phyloP scores from a whole-genome alignment of 2,888 invertebrate genomes.

The Heliconius aoede region DNA sequence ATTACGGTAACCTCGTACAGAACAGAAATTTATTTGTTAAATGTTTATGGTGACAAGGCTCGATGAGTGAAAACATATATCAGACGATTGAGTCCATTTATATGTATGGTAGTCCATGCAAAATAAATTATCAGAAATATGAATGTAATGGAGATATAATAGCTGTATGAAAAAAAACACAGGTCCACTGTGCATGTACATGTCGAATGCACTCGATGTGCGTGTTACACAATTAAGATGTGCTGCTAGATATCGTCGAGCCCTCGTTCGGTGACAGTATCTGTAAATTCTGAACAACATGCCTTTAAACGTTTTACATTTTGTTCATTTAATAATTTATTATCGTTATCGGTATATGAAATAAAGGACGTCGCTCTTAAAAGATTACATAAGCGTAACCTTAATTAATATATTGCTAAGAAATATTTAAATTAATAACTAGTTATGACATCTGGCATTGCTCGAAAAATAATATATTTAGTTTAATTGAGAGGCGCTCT shows the following conservation, averaged over 20 bases:
- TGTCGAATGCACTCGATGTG: constrained; percentile 49
- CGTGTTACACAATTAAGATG: constrained; percentile 69
- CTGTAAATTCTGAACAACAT: constrained; percentile 45
- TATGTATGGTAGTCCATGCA: neutral
- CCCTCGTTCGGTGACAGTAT: constrained; percentile 47
- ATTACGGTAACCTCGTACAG: constrained; percentile 45
- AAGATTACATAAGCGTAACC: constrained; percentile 4
- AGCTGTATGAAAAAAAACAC: neutral
- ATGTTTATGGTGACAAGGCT: constrained; percentile 45
- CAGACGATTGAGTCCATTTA: constrained; percentile 25
- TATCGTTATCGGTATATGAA: neutral
- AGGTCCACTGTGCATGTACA: neutral
- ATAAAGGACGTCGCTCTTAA: neutral
- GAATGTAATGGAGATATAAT: constrained; percentile 1
- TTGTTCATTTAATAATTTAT: constrained; percentile 22
- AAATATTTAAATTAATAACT: neutral
- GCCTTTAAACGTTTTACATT: constrained; percentile 34
- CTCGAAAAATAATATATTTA: neutral
- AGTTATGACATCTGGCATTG: neutral
- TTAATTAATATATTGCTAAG: constrained; percentile 15
- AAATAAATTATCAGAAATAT: constrained; percentile 4
- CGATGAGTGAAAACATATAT: constrained; percentile 47
- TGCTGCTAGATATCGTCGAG: constrained; percentile 61
- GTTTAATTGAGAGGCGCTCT: neutral
- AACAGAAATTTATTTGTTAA: constrained; percentile 46